phyloP scores from a whole-genome alignment of 1,140 invertebrate genomes.

The Macrotrachela quadricornifera region DNA sequence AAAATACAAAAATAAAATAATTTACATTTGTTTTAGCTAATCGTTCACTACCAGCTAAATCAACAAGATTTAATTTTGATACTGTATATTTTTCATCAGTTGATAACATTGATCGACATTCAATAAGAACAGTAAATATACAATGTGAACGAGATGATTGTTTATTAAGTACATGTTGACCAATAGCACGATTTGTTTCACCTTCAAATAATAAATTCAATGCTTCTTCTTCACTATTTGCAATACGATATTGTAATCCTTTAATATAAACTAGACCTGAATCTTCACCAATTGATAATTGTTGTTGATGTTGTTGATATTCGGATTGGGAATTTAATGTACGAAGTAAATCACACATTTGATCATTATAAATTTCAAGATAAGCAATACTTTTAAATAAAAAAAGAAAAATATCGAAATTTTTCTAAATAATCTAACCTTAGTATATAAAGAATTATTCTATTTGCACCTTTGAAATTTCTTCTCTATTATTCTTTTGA shows the following conservation, averaged over 20 bases:
- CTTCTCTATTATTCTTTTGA: too few relatives aligned
- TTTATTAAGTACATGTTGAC: conserved; percentile 25
- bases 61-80: conserved; percentile 33
- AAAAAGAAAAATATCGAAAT: not conserved
- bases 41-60: conserved; percentile 30
- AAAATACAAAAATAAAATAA: too few relatives aligned
- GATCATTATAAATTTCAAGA: conserved; percentile 30
- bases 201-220: conserved; percentile 30
- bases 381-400: conserved; percentile 22
- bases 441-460: too few relatives aligned
- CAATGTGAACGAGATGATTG: conserved; percentile 27
- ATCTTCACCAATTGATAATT: conserved; percentile 21
- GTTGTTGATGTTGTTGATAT: too few relatives aligned
- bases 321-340: not conserved
- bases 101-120: conserved; percentile 15
- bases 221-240: conserved; percentile 28
- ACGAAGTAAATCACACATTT: conserved; percentile 24
- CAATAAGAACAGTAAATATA: conserved; percentile 27
- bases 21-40: conserved; percentile 27
- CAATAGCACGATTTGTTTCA: conserved; percentile 29
- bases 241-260: conserved; percentile 23
- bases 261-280: conserved; percentile 25
- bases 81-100: conserved; percentile 29
- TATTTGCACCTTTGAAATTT: too few relatives aligned
- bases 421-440: too few relatives aligned